A percentile compares a stretch with the other conserved stretches of the same genome.
These are phyloP conservation scores for Drosophila repleta DNA, from an alignment of 1,140 invertebrate species.

Conservation along the genomic window DNA sequence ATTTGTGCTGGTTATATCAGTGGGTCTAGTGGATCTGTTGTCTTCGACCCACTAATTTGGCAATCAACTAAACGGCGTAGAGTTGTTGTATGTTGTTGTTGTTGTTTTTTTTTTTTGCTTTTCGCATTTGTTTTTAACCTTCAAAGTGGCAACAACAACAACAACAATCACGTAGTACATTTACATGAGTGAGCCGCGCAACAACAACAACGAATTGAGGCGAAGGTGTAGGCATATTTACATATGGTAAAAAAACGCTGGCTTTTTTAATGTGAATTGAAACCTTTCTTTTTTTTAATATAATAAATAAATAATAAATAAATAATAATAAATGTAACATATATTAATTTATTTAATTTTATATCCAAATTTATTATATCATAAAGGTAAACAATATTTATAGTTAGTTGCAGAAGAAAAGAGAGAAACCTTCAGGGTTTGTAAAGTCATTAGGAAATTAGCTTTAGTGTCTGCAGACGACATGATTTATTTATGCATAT, in stretches of 20 bases:
- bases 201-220: constrained; percentile 22
- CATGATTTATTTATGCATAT: too few species aligned
- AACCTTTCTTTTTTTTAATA: too few species aligned
- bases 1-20: constrained; percentile 47
- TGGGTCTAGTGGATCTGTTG: constrained; percentile 45
- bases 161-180: constrained; percentile 28
- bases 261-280: too few species aligned
- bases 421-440: too few species aligned
- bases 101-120: constrained; percentile 23
- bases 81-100: neutral
- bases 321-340: too few species aligned
- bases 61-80: constrained; percentile 39
- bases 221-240: constrained; percentile 40
- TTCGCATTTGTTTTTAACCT: constrained; percentile 43
- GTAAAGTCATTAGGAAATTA: too few species aligned
- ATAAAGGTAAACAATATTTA: too few species aligned
- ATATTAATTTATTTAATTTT: too few species aligned
- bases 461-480: too few species aligned
- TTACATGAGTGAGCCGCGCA: constrained; percentile 57
- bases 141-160: constrained; percentile 46
- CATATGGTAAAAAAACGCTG: constrained; percentile 12
- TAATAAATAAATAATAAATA: too few species aligned
- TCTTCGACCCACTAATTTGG: constrained; percentile 56
- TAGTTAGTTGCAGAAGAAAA: too few species aligned
- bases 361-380: too few species aligned